Base-by-base conservation (phyloP, 2,113 vertebrate species). In the Thermophis baileyi region DNA sequence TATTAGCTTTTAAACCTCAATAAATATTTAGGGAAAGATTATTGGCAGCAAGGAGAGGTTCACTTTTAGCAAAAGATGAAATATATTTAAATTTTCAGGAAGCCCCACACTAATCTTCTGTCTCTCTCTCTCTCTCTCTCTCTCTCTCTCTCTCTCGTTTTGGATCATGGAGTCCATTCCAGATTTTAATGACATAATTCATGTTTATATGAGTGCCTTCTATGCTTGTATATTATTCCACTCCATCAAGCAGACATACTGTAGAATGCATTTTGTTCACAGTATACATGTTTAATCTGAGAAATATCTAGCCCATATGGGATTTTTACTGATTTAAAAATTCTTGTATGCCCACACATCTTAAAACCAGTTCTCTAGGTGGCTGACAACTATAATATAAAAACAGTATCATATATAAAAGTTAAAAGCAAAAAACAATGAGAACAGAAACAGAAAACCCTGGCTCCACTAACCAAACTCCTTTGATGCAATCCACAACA, bases 71-170 rank as follows among this genome's bases (percentile, higher is more conserved):
- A n/a, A n/a, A n/a, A n/a, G n/a, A n/a, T n/a, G n/a, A n/a, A n/a
- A n/a, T n/a, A n/a, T n/a, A n/a, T n/a, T n/a, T n/a, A n/a, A n/a
- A n/a, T n/a, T n/a, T n/a, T n/a, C n/a, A n/a, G n/a, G n/a, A n/a
- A n/a, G n/a, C n/a, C n/a, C n/a, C n/a, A n/a, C n/a, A n/a, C n/a
- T n/a, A n/a, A n/a, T n/a, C n/a, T n/a, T n/a, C n/a, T n/a, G n/a
- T 0, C 55, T 10, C 24, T 1, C 24, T 10, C 8, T 1, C 55
- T 25, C 2, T 0, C 25, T 10, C 55, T 0, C 25, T 10, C 25
- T 40, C 1, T 47, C 0, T 46, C 4, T 53, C 16, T 53, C 16
- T 53, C 4, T 53, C 4, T 53, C 18, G 12, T 55, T 51, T 53
- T 25, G 22, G 14, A 7, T 24, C 7, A 5, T 63, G 88, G 54